Conservation (phyloP, 2,797 vertebrate species). For the Alectoris magna region DNA sequence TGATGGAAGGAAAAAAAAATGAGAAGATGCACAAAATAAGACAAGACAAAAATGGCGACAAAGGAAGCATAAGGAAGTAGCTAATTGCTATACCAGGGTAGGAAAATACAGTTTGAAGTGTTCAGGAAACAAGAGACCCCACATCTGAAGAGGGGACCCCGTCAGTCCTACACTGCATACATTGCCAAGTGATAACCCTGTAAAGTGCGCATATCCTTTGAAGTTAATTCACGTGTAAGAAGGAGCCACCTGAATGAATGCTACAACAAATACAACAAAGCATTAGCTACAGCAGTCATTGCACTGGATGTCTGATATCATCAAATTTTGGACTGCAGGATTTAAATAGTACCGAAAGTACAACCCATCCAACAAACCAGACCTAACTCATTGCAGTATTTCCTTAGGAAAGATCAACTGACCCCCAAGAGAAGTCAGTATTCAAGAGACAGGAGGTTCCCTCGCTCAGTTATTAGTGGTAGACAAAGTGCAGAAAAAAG, state of each 20-base stretch:
- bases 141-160: no score
- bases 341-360: not conserved
- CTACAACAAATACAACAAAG: not conserved
- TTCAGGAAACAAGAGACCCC: not conserved
- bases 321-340: not conserved
- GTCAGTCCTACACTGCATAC: not conserved
- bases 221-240: not conserved
- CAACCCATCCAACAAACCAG: not conserved
- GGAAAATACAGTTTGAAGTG: not conserved
- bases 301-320: not conserved
- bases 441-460: not conserved
- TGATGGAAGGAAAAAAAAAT: not conserved
- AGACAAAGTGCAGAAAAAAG: not conserved
- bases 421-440: not conserved
- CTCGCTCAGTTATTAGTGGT: not conserved
- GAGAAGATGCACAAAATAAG: not conserved
- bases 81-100: not conserved
- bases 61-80: not conserved
- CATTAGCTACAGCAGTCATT: not conserved
- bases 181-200: not conserved
- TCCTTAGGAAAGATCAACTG: not conserved
- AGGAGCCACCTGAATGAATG: not conserved
- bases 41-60: not conserved
- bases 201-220: accelerated
- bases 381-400: not conserved